Evolutionary conservation across 2,888 invertebrate species (phyloP).

Genomic region (Branchipolynoe longqiensis): DNA sequence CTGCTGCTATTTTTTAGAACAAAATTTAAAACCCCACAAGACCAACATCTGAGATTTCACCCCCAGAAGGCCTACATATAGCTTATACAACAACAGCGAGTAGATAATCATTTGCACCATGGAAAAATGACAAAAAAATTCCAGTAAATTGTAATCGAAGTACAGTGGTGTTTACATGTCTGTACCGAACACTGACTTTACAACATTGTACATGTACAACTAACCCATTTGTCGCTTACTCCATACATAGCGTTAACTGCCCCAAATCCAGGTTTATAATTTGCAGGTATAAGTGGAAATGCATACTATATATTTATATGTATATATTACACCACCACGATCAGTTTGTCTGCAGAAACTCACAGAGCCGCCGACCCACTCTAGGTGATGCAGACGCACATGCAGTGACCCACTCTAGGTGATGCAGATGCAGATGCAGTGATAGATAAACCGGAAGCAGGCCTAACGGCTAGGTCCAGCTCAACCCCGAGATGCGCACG

Average conservation of each 20-base stretch:
- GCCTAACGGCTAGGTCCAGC: slow-evolving; percentile 8
- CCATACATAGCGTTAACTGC: not conserved
- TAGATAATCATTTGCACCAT: slow-evolving; percentile 25
- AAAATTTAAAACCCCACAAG: not conserved
- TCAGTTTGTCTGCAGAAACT: too few relatives aligned
- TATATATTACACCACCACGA: too few relatives aligned
- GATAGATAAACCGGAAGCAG: too few relatives aligned
- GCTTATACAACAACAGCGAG: not conserved
- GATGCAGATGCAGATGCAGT: too few relatives aligned
- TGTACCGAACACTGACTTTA: slow-evolving; percentile 30
- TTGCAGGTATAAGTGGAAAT: too few relatives aligned
- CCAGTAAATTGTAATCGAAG: slow-evolving; percentile 34
- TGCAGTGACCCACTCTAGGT: too few relatives aligned
- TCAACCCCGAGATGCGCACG: not conserved
- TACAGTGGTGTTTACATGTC: slow-evolving; percentile 22
- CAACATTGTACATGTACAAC: slow-evolving; percentile 30
- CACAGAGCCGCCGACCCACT: too few relatives aligned
- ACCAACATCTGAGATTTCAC: not conserved
- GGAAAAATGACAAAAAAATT: slow-evolving; percentile 30
- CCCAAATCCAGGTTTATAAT: not conserved
- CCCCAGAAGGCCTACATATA: not conserved
- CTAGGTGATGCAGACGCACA: too few relatives aligned
- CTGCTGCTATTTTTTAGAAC: not conserved
- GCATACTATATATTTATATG: too few relatives aligned
- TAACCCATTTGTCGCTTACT: slow-evolving; percentile 5